Evolutionary conservation across 2,888 invertebrate genomes (phyloP), one percentile per base, ranked within the genome.

Genomic region (Linnaemya vulpina): DNA sequence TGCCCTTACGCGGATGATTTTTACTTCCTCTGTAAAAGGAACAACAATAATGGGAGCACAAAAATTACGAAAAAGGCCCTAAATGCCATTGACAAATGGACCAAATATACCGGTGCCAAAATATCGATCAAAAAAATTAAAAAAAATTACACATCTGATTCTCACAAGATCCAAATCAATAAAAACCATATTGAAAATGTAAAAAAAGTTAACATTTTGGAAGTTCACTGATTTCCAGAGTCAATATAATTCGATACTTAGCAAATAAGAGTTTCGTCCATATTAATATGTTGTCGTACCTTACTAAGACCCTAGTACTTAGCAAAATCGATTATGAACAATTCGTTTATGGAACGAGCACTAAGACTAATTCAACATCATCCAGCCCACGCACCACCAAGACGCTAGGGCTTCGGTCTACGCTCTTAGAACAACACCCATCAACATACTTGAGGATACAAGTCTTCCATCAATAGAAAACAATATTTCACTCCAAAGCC

Each of bases 21-120:
- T 10, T 71, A 82, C 40, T 11, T 87, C 9, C 70, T 86, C 5
- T 60, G 43, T 13, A 78, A 60, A 55, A 55, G 25, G 22, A 76
- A 53, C n/a, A 22, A 38, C 13, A 53, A 51, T 7, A 22, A 22
- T 13, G 62, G 40, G 4, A 22, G 46, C 8, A 60, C 25, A 3
- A 46, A 7, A 7, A 40, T 58, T 43, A 4, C 62, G 13, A 43
- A 63, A n/a, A 75, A 65, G 1, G 22, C 43, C 4, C 9, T 75
- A 4, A 11, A 63, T 5, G 65, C 55, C 13, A 65, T 53, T 11
- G 25, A 51, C n/a, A 20, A 38, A 8, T 65, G 63, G 75, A 17
- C 75, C 13, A 43, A 65, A 15, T 65, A 40, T 20, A 65, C 65
- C 11, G 75, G 75, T 4, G 55, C 55, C 0, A 75, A 43, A 65